Evolutionary conservation across 1,140 invertebrate species (phyloP), one percentile per base, ranked within the genome.

Genomic region (Eulimnadia texana): DNA sequence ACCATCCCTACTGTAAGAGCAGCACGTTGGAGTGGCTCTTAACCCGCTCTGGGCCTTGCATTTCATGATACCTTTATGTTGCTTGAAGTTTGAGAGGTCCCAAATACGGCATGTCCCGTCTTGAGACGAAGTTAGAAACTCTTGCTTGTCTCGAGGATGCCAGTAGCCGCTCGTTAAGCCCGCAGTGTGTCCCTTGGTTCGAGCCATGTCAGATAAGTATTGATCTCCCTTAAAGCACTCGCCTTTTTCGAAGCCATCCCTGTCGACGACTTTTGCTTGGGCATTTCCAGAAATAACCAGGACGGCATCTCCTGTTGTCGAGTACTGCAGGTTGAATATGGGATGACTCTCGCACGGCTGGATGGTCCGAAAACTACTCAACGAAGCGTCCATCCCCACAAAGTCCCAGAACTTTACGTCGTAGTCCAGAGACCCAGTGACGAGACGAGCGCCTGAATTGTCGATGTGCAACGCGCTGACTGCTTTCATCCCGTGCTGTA

Each of bases 361-460:
- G 6, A 97, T 73, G 0, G 85, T 88, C n/a, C 95, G 79, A 70
- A 98, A 98, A 64, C 89, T 89, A 57, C 86, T 80, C 74, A 96
- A 79, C 0, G 85, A 83, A 0, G 86, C 80, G 73, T 98, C 93
- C 93, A 99, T 98, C 9, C 94, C 94, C 61, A 90, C 87, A 79
- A 98, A 99, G 75, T 99, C 95, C 91, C 92, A 99, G 65, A 98
- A 89, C 61, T 85, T 86, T 0, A 99, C 85, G 66, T 97, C 91
- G 74, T 97, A 99, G 70, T 98, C 93, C 24, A 91, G 82, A 3
- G 87, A 89, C 10, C 95, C 94, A n/a, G 89, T 88, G 0, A 92
- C 90, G 13, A 98, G 73, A 25, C 95, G 77, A 19, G 91, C 88
- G 19, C 95, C 96, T 25, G 92, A 88, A 0, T 91, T 88, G 77